Conservation (phyloP, 2,888 invertebrate genomes). For the Spodoptera exigua region DNA sequence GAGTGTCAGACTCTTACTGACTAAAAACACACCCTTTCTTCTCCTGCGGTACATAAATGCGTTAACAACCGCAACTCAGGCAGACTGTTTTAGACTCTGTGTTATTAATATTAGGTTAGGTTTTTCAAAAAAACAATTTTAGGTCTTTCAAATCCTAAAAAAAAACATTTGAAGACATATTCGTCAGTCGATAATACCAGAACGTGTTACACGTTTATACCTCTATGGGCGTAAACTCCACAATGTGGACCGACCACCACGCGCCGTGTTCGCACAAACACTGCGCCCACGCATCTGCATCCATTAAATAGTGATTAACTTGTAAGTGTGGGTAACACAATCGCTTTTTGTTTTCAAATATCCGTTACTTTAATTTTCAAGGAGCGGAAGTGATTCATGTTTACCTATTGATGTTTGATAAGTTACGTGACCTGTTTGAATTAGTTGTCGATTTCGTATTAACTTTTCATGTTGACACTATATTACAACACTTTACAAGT, state of each 20-base stretch:
- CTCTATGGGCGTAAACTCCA: slow-evolving; percentile 52
- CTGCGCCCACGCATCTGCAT: slow-evolving; percentile 79
- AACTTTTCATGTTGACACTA: too few species aligned
- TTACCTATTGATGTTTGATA: slow-evolving; percentile 11
- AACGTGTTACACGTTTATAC: slow-evolving; percentile 55
- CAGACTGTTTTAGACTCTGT: too few species aligned
- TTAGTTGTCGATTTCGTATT: neutral
- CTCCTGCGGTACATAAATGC: too few species aligned
- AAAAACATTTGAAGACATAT: neutral
- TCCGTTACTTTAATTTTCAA: slow-evolving; percentile 65
- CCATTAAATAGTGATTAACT: slow-evolving; percentile 82
- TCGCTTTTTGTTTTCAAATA: slow-evolving; percentile 73
- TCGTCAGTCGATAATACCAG: slow-evolving; percentile 43
- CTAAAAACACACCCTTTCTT: too few species aligned
- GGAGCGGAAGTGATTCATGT: slow-evolving; percentile 67
- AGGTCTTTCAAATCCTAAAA: too few species aligned
- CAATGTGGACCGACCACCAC: slow-evolving; percentile 62
- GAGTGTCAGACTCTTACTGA: too few species aligned
- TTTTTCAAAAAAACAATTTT: neutral
- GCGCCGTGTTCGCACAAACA: slow-evolving; percentile 54
- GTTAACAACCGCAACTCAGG: too few species aligned
- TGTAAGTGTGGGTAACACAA: slow-evolving; percentile 80
- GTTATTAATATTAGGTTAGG: neutral
- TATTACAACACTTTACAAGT: too few species aligned
- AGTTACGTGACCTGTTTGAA: neutral